Base-by-base conservation (phyloP, 2,888 invertebrate genomes). In the Orthosia cruda region DNA sequence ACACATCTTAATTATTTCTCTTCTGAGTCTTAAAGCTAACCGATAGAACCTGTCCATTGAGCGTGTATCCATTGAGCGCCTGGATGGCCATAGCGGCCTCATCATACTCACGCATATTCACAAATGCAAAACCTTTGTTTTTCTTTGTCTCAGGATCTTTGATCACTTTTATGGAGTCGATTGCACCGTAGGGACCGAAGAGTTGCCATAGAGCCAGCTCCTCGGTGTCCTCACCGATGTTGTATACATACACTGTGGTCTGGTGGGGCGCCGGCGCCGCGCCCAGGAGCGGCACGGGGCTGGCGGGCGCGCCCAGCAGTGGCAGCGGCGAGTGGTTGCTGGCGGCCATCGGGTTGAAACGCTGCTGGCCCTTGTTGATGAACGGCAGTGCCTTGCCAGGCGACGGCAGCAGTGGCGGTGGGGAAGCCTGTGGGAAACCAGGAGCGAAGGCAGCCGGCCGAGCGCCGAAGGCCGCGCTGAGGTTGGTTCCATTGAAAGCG, bases 11-110 rank as follows among this genome's bases (percentile, higher is more conserved):
- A 92, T 93, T 95, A 94, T 90, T 96, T 93, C 96, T 95, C 94
- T 97, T 97, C 94, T 96, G 97, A 81, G 97, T 97, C 94, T 97
- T 97, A 96, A 97, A 97, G 94, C 96, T 97, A 95, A 97, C 97
- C 68, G 97, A 97, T 91, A 97, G 94, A 92, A 97, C 97, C 94
- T 97, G 97, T 87, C 97, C 97, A 88, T 97, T 97, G 94, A 97
- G 96, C 94, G 97, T 95, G 91, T 96, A 96, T 84, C 97, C 97
- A 83, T 97, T 97, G 91, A 97, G 96, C 70, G 96, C 96, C 92
- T 96, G 97, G 86, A 97, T 97, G 87, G 97, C 97, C 95, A 96
- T 95, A 47, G 97, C 96, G 26, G 97, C 97, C 93, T 97, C 97
- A 84, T 97, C 97, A 83, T 96, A 97, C 92, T 97, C 97, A 87